Conservation (phyloP, 2,797 vertebrate genomes). For the Darevskia mixta region DNA sequence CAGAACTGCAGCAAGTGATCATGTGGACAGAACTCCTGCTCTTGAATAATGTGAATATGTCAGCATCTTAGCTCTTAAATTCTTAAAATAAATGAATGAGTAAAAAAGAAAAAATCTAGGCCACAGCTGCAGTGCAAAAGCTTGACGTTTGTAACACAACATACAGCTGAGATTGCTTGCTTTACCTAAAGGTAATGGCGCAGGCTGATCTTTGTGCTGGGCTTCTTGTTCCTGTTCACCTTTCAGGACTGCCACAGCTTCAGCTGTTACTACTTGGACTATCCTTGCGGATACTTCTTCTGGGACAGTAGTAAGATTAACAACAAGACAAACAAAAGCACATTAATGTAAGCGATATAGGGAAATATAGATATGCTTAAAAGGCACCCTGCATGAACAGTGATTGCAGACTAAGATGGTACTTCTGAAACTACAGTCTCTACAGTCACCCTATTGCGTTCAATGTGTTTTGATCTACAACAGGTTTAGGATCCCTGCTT, state of each 20-base stretch:
- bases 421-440: not conserved
- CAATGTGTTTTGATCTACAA: not conserved
- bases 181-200: conserved; percentile 85
- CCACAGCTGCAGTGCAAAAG: conserved; percentile 21
- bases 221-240: conserved; percentile 90
- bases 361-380: conserved; percentile 15
- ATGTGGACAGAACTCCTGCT: not conserved
- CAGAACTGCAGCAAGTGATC: not conserved
- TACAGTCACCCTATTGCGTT: not conserved
- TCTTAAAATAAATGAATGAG: not conserved
- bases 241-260: conserved; percentile 97
- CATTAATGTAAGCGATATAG: conserved; percentile 39
- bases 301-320: conserved; percentile 77
- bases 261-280: conserved; percentile 98
- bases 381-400: conserved; percentile 7
- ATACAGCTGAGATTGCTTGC: conserved; percentile 39
- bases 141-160: conserved; percentile 21
- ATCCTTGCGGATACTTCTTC: conserved; percentile 98
- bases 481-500: not conserved
- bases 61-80: not conserved
- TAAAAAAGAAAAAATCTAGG: conserved; percentile 4
- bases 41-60: not conserved
- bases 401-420: not conserved
- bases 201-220: conserved; percentile 84
- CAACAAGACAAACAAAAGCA: conserved; percentile 64